Evolutionary conservation across 2,888 invertebrate genomes (phyloP), one percentile per base, ranked within the genome.

Genomic region (Trissoscelio sp.): DNA sequence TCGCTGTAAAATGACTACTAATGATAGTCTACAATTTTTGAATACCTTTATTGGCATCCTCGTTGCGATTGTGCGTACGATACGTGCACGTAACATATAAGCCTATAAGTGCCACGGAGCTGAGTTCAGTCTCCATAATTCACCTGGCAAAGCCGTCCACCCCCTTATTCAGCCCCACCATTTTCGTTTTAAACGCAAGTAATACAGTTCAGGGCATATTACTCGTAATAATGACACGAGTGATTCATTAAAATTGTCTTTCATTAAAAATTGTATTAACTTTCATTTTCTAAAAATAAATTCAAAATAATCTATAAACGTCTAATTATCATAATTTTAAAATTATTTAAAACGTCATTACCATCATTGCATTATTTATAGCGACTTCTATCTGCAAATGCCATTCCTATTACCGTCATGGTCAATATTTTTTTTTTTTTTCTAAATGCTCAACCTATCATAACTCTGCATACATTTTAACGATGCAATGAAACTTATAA

Each of bases 51-150:
- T 37, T 24, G 46, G 55, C 11, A 55, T 57, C 55, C 46, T 57
- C 14, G 31, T 60, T 58, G 51, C 46, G 51, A 57, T 58, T 42
- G 60, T 58, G 60, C 60, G 60, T 60, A 51, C 58, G 72, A 72
- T 72, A 46, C 58, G 46, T 42, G 67, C 57, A 58, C 24, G 18
- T 72, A 75, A 70, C 57, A 51, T 53, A 57, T 60, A 58, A 51
- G 75, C 72, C 48, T 77, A 3, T 28, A 75, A 81, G 75, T 72
- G 75, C 62, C 70, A 53, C 39, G 72, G 57, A 77, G 67, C 28
- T 55, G 58, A 81, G 75, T 72, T 44, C 73, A 66, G 53, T 55
- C 46, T 67, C 48, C 77, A 81, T 81, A 81, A 81, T 60, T 81
- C 77, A 81, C 77, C 34, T 62, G 70, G 42, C 67, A 39, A 58